Base-by-base conservation (phyloP, 53 echinoderm and acorn worm species). In the Echinarachnius parma region DNA sequence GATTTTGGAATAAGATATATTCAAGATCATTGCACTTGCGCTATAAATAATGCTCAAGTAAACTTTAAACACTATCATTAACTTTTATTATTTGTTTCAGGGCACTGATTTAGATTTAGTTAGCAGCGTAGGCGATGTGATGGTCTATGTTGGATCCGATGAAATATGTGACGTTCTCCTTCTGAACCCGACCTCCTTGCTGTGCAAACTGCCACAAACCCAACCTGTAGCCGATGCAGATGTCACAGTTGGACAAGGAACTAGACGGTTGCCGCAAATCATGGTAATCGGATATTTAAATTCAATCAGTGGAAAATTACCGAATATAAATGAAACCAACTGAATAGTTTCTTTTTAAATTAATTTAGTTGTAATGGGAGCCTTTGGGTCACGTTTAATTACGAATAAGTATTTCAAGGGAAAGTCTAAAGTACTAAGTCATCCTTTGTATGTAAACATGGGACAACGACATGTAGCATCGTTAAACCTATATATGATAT, bases 191-290 rank as follows among this genome's bases (percentile, higher is more conserved):
- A 13, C 30, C 3, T 2, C 14, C 13, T 21, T 82, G 8, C 47
- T 35, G 28, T 83, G 83, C 56, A 24, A 23, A 4, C 61, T 83
- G 27, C 83, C 83, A 18, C 46, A 60, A 5, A 2, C 30, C 0
- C 46, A 24, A 20, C 77, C 83, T 5, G 0, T 2, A 27, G 29
- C 76, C 3, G 77, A 68, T 45, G 36, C 24, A 19, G 61, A 72
- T 56, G 57, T 55, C 18, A 56, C 74, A 22, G 36, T 56, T 9
- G 74, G 36, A 34, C 4, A 16, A 2, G 74, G 74, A 8, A 9
- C 9, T 34, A 20, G 56, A 14, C 24, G 18, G 18, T 26, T n/a
- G 22, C 74, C 56, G 11, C 74, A 55, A 8, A 57, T 57, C 37
- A 57, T 72, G 14, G 20, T 30, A 33, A 53, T 69, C 21, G 52